These are phyloP conservation scores for Isoperla grammatica DNA, from an alignment of 2,888 invertebrate genomes.

Conservation along the genomic window DNA sequence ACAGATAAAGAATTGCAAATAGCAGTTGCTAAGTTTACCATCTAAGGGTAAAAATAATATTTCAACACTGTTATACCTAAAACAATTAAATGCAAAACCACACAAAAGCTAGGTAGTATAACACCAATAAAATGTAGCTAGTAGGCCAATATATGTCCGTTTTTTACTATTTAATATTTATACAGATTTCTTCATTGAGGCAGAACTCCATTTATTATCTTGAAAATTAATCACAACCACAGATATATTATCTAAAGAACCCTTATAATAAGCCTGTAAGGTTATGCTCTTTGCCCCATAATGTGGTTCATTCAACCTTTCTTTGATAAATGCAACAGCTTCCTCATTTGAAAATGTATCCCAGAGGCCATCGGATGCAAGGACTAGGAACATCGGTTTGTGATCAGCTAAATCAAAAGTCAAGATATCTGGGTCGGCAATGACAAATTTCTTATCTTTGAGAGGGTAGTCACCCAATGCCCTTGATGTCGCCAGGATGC, in stretches of 20 bases:
- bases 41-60: too few species aligned
- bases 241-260: slow-evolving; percentile 93
- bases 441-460: slow-evolving; percentile 89
- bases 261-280: slow-evolving; percentile 83
- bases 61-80: too few species aligned
- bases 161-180: neutral
- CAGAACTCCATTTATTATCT: slow-evolving; percentile 27
- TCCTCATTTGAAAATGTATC: slow-evolving; percentile 95
- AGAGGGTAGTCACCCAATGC: slow-evolving; percentile 94
- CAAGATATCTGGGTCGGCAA: slow-evolving; percentile 91
- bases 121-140: too few species aligned
- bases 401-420: slow-evolving; percentile 84
- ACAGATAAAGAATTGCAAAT: too few species aligned
- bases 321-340: slow-evolving; percentile 82
- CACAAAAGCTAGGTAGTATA: too few species aligned
- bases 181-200: slow-evolving; percentile 14
- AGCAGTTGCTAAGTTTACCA: too few species aligned
- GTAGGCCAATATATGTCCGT: too few species aligned
- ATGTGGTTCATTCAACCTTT: slow-evolving; percentile 76
- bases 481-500: slow-evolving; percentile 88
- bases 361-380: slow-evolving; percentile 96
- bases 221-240: slow-evolving; percentile 59
- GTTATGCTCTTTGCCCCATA: slow-evolving; percentile 89
- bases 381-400: slow-evolving; percentile 78
- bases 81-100: too few species aligned